These are phyloP conservation scores for Mactromeris polynyma DNA, from an alignment of 2,888 invertebrate species.

Conservation along the genomic window DNA sequence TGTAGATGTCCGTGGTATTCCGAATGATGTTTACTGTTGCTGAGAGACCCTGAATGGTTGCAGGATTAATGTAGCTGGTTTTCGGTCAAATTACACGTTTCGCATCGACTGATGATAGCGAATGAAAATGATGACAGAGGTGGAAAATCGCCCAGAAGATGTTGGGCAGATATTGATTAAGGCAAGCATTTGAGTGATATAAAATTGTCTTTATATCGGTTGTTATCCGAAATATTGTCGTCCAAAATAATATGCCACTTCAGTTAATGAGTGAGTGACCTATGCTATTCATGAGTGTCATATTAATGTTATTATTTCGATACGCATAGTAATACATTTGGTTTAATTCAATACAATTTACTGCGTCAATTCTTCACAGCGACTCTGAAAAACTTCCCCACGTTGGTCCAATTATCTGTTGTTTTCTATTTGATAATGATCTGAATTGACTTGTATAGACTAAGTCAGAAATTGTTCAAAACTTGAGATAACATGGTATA, in stretches of 20 bases:
- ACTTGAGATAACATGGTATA: no score
- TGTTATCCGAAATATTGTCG: neutral
- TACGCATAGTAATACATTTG: no score
- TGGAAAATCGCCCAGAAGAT: conserved; percentile 82
- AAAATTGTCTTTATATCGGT: neutral
- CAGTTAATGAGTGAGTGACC: neutral
- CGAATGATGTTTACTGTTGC: conserved; percentile 72
- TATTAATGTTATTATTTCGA: no score
- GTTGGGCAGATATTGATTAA: conserved; percentile 86
- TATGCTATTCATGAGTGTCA: neutral
- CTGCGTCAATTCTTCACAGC: no score
- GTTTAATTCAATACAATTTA: no score
- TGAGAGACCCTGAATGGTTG: conserved; percentile 60
- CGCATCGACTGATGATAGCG: neutral
- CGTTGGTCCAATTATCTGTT: no score
- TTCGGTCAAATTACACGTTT: neutral
- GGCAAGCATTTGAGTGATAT: conserved; percentile 67
- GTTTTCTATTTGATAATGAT: no score
- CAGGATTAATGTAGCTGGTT: neutral
- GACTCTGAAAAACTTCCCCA: no score
- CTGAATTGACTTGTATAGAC: no score
- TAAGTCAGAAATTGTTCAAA: no score
- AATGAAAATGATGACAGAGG: conserved; percentile 77
- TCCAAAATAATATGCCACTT: neutral
- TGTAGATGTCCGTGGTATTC: conserved; percentile 31